phyloP scores from a whole-genome alignment of 2,113 vertebrate genomes.

The Hypocryptadius cinnamomeus region DNA sequence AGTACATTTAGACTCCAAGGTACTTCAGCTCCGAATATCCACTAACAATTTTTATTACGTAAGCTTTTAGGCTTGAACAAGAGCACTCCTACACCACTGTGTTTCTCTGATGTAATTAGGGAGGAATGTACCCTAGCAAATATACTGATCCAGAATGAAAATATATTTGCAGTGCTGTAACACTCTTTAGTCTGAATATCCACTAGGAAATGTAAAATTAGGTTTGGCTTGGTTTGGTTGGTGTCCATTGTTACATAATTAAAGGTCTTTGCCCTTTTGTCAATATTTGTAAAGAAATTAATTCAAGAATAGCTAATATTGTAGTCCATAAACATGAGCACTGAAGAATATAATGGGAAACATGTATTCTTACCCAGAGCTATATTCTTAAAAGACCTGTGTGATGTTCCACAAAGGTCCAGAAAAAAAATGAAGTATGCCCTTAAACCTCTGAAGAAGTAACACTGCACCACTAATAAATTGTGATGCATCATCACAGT shows the following conservation, averaged over 20 bases:
- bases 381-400: not conserved
- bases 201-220: not conserved
- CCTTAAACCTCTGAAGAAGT: not conserved
- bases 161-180: not conserved
- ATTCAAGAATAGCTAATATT: not conserved
- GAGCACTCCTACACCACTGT: not conserved
- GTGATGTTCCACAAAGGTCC: not conserved
- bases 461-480: not conserved
- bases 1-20: not conserved
- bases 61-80: not conserved
- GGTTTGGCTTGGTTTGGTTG: not conserved
- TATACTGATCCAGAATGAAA: not conserved
- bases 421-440: not conserved
- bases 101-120: not conserved
- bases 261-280: not conserved
- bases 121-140: not conserved
- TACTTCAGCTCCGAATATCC: not conserved
- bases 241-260: not conserved
- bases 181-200: not conserved
- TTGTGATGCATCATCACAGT: not conserved
- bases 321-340: not conserved
- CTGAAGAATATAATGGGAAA: not conserved
- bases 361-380: fast-evolving
- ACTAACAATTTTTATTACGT: not conserved
- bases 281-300: not conserved